A percentile compares a stretch with the other conserved stretches of the same genome.
Evolutionary conservation across 2,113 vertebrate genomes (phyloP).

Genomic region (Micronisus gabar): DNA sequence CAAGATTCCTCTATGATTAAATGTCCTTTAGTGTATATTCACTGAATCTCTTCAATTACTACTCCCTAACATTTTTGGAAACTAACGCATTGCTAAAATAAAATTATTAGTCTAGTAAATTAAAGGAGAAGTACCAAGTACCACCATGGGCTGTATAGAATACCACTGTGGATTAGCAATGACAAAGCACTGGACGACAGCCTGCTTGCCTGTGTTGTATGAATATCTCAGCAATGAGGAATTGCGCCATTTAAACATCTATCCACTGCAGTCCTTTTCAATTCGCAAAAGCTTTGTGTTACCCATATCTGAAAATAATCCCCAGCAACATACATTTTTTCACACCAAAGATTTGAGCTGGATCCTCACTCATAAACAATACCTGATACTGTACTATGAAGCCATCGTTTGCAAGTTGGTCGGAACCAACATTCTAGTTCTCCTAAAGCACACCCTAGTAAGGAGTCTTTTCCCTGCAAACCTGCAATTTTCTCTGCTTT

Average conservation of each 20-base stretch:
- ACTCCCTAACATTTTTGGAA: not conserved
- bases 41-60: not conserved
- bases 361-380: not conserved
- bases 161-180: not conserved
- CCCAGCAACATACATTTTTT: not conserved
- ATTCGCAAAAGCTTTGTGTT: not conserved
- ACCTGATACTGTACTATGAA: not conserved
- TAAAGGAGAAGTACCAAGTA: not conserved
- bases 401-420: not conserved
- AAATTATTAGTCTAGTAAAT: not conserved
- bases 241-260: not conserved
- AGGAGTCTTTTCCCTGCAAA: not conserved
- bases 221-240: not conserved
- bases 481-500: not conserved
- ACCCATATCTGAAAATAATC: not conserved
- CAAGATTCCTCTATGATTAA: not conserved
- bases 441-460: accelerated
- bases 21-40: not conserved
- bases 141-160: not conserved
- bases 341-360: not conserved
- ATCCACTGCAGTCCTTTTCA: not conserved
- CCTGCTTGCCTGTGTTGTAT: not conserved
- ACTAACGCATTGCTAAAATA: not conserved
- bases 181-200: not conserved
- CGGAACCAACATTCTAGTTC: not conserved